Conservation (phyloP, 2,797 vertebrate genomes). For the Channa striata region DNA sequence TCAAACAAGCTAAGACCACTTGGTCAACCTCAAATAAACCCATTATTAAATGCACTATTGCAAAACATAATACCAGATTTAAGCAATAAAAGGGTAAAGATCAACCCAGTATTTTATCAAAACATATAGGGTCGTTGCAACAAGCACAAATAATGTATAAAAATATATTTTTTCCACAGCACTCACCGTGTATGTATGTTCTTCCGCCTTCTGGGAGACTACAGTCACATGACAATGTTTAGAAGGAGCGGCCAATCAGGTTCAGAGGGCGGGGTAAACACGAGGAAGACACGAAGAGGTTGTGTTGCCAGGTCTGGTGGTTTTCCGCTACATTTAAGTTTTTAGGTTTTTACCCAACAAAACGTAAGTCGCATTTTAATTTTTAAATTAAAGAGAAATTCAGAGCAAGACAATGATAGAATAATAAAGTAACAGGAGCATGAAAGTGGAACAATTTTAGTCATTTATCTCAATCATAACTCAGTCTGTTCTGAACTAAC, state of each 20-base stretch:
- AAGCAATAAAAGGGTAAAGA: rapidly evolving
- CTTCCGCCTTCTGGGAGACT: conserved; percentile 52
- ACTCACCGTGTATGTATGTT: conserved; percentile 43
- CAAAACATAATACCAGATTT: rapidly evolving
- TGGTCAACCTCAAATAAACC: conserved; percentile 1
- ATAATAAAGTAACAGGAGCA: too few relatives aligned
- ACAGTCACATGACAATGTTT: conserved; percentile 59
- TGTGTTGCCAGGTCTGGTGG: background rate
- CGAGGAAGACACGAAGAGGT: background rate
- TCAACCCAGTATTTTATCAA: rapidly evolving
- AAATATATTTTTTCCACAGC: background rate
- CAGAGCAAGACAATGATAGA: too few relatives aligned
- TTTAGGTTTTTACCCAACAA: too few relatives aligned
- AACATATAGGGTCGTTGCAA: rapidly evolving
- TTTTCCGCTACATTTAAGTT: background rate
- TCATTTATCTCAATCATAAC: too few relatives aligned
- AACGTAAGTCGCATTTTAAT: too few relatives aligned
- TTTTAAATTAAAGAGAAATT: too few relatives aligned
- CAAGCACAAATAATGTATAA: background rate
- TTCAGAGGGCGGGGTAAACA: background rate
- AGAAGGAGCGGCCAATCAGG: conserved; percentile 54
- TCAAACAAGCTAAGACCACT: conserved; percentile 9
- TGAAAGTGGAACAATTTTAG: too few relatives aligned
- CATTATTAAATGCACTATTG: background rate
- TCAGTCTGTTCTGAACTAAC: too few relatives aligned